Conservation (phyloP, 2,888 invertebrate genomes). For the Nemoura dubitans region DNA sequence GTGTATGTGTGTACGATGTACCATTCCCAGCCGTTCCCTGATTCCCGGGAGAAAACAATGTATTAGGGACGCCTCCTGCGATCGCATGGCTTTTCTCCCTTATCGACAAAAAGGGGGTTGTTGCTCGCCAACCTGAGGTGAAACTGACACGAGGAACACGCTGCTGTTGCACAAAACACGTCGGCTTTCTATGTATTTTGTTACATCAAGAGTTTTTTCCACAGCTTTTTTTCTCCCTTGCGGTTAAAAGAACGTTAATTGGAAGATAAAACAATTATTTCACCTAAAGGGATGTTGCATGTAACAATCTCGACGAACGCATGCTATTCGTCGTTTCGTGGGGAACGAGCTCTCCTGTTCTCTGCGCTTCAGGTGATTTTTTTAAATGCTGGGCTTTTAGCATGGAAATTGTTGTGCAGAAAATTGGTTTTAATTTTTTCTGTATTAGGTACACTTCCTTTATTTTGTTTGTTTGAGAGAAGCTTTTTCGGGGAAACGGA, state of each 20-base stretch:
- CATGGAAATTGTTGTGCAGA: background rate
- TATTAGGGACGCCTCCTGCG: background rate
- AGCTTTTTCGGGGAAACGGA: too few species aligned
- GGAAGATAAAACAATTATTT: constrained; percentile 2
- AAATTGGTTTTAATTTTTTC: background rate
- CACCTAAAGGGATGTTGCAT: constrained; percentile 3
- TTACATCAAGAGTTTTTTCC: background rate
- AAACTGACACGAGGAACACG: background rate
- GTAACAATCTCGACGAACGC: background rate
- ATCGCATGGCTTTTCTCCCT: constrained; percentile 3
- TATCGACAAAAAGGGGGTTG: constrained; percentile 4
- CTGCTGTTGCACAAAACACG: background rate
- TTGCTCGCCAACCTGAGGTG: background rate
- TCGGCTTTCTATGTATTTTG: background rate
- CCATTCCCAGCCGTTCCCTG: background rate
- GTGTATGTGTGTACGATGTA: constrained; percentile 1
- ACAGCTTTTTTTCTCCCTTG: background rate
- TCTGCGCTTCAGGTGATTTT: background rate
- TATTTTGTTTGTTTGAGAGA: too few species aligned
- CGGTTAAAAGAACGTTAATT: constrained; percentile 12
- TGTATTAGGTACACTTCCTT: too few species aligned
- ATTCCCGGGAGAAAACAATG: constrained; percentile 7
- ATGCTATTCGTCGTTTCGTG: background rate
- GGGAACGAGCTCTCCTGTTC: background rate
- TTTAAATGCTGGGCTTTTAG: background rate